Evolutionary conservation across 2,113 vertebrate genomes (phyloP), one percentile per base, ranked within the genome.

Genomic region (Gallinago media): DNA sequence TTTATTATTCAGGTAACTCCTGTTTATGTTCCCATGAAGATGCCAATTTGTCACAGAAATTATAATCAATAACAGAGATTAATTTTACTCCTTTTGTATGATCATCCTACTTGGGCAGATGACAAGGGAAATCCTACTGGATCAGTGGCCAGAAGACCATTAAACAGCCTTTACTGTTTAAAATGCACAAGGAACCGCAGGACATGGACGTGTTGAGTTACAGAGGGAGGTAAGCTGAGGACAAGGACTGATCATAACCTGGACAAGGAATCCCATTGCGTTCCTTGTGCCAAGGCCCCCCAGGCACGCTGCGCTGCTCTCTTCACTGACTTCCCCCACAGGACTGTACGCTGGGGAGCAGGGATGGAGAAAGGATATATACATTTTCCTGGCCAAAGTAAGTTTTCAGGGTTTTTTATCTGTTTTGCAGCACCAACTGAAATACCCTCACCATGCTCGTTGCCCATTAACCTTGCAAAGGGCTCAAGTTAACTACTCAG

Each of bases 191-290:
- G 38, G 42, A 92, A 22, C 5, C 38, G 12, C n/a, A 78, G 20
- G 46, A 16, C 38, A 3, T 67, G 66, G 44, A 55, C 58, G 81
- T 59, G 47, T n/a, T 87, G 70, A 31, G 34, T 91, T 95, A 74
- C 73, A 85, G 70, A 67, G 50, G 25, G 61, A 91, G 72, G 86
- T 66, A 38, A 86, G 9, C n/a, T 89, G 63, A 95, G 84, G 89
- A 89, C 59, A 96, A 76, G 44, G 12, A 44, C 19, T n/a, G 34
- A 40, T 38, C 46, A 32, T 59, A 84, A 86, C 4, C 29, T 32
- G 52, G 38, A 47, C 44, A 77, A 67, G 77, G 52, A 74, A 73
- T 54, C n/a, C 26, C 15, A 21, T 73, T 58, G 4, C 25, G 11
- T 31, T 65, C 63, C 68, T n/a, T 10, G 16, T 7, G 31, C 72